Evolutionary conservation across 2,113 vertebrate species (phyloP), one percentile per base, ranked within the genome.

Genomic region (Tachysurus fulvidraco): DNA sequence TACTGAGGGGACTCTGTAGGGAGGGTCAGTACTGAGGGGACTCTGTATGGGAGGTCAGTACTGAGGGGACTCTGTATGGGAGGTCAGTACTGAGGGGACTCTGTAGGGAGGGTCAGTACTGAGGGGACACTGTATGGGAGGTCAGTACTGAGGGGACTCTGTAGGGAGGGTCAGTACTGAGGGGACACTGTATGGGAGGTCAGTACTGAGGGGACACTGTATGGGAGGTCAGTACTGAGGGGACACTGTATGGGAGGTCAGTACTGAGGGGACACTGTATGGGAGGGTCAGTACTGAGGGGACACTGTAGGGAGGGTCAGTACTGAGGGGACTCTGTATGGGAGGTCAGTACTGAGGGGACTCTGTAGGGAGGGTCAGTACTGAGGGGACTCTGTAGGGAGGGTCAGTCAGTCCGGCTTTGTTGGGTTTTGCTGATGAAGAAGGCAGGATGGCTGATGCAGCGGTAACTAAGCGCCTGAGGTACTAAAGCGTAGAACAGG

Each of bases 381-480:
- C 69, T 73, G 69, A 46, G 36, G 41, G 8, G 0, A 23, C 2
- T 1, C 44, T 76, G 73, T 76, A 52, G 57, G 5, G 9, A 55
- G 36, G 10, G 5, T 93, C 87, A 94, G 28, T 92, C 89, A 59
- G 46, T 91, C 85, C 92, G 94, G 91, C 14, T 91, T 88, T 79
- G 87, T 94, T 65, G 91, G 16, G 16, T 77, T 77, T 60, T 85
- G 85, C 30, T 96, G 85, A 96, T 88, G 88, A 99, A 99, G 93
- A 98, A 98, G 89, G 94, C 96, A 0, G 97, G 97, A 57, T 91
- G 94, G 86, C 94, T 93, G 93, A 96, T 91, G 88, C 97, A 98
- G n/a, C 96, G 96, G 89, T 97, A 97, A 92, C 96, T 97, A 83
- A 99, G 64, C 84, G 96, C 93, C 93, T 99, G 98, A 84, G 98